Conservation (phyloP, 2,888 invertebrate genomes). For the Doris montereyensis region DNA sequence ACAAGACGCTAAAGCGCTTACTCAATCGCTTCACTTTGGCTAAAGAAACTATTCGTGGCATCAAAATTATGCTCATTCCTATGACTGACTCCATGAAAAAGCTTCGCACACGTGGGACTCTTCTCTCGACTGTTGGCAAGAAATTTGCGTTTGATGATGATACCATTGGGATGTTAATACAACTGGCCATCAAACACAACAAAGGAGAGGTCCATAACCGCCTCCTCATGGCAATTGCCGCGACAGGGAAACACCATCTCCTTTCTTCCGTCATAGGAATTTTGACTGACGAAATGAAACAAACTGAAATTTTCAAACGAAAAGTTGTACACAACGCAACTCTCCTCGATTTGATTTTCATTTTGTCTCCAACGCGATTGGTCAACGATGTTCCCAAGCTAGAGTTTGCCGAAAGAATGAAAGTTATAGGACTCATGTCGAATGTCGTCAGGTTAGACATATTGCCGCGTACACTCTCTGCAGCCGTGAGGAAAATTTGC, state of each 20-base stretch:
- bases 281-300: background rate
- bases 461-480: slow-evolving; percentile 15
- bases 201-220: slow-evolving; percentile 18
- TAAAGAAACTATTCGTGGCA: slow-evolving; percentile 24
- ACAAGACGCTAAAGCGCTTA: slow-evolving; percentile 14
- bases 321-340: slow-evolving; percentile 32
- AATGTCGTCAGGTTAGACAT: slow-evolving; percentile 13
- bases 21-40: slow-evolving; percentile 24
- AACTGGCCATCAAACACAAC: slow-evolving; percentile 16
- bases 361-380: slow-evolving; percentile 28
- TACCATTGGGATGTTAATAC: background rate
- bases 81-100: slow-evolving; percentile 3
- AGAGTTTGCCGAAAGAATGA: slow-evolving; percentile 24
- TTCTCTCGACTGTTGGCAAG: background rate
- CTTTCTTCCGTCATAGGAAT: slow-evolving; percentile 14
- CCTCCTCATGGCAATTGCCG: slow-evolving; percentile 23
- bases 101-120: background rate
- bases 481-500: slow-evolving; percentile 30
- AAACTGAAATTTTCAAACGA: slow-evolving; percentile 21
- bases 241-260: slow-evolving; percentile 22
- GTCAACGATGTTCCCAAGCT: background rate
- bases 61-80: slow-evolving; percentile 21
- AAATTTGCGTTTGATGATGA: background rate
- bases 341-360: slow-evolving; percentile 36
- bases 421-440: slow-evolving; percentile 14